Evolutionary conservation across 1,140 invertebrate species (phyloP), one percentile per base, ranked within the genome.

Genomic region (Euglossa dilemma): DNA sequence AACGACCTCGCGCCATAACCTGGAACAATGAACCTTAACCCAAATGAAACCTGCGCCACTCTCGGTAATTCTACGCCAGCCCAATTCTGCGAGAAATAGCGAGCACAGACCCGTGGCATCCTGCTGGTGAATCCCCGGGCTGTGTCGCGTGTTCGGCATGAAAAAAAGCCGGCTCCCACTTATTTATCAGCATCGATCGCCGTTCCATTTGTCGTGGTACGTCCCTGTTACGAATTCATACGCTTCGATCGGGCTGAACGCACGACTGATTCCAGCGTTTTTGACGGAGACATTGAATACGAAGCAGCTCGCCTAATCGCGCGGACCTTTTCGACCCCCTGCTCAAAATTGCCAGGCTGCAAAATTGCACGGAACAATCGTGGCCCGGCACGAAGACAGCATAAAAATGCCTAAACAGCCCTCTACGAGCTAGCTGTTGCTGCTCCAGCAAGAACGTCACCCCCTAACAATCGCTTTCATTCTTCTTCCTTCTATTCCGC

Each of bases 311-410:
- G 8, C 52, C 54, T 73, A 57, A 73, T 73, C 71, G 36, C 28
- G 52, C 6, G 52, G 54, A 45, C 54, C 54, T 14, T 45, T 73
- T n/a, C 54, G 54, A n/a, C 7, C n/a, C 36, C 36, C 36, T 36
- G 28, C 12, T 52, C 25, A 16, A 56, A 73, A 73, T 72, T 72
- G 47, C 18, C 28, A 14, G 70, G 18, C 52, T 72, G 70, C 70
- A 56, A 72, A 72, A 72, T 72, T 72, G 18, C 28, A 45, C 28
- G 52, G 70, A 72, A 72, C 70, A 72, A 72, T 72, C n/a, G 45
- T 50, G 5, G 14, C 45, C 8, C 45, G 12, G 70, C 28, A 72
- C 50, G 70, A 36, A 72, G 20, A 6, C 20, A 11, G 52, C 70
- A 72, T 54, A 36, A 72, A 72, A 72, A 72, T 52, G 8, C 18